Conservation (phyloP, 2,888 invertebrate species). For the Hydrotaea diabolus region DNA sequence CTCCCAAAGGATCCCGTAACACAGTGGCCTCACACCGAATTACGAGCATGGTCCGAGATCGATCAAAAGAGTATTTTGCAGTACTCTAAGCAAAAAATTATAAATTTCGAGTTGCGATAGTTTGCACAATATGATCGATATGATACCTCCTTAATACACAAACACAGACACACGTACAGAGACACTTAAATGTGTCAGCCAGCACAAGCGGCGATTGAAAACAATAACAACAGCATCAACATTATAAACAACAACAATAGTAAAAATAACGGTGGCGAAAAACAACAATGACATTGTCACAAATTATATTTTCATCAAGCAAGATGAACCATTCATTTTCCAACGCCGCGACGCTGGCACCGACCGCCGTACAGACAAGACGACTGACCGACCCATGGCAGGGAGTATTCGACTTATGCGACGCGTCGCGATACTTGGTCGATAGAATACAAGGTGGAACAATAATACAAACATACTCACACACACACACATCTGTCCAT, state of each 20-base stretch:
- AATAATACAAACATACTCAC: slow-evolving; percentile 14
- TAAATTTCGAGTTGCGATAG: no score
- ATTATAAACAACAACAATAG: slow-evolving; percentile 52
- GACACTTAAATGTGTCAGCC: slow-evolving; percentile 60
- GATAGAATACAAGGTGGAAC: slow-evolving; percentile 47
- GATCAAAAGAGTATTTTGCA: no score
- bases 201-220: slow-evolving; percentile 56
- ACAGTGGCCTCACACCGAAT: no score
- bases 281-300: slow-evolving; percentile 69
- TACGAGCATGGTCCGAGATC: no score
- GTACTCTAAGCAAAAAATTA: no score
- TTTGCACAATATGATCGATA: neutral
- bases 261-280: slow-evolving; percentile 17
- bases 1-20: no score
- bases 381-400: neutral
- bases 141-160: slow-evolving; percentile 53
- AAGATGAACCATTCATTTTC: slow-evolving; percentile 69
- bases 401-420: neutral
- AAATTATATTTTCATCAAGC: slow-evolving; percentile 69
- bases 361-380: neutral
- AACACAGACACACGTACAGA: neutral
- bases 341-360: slow-evolving; percentile 70
- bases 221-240: slow-evolving; percentile 37
- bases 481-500: neutral
- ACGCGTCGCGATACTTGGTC: slow-evolving; percentile 67